phyloP scores from a whole-genome alignment of 1,140 invertebrate species.

The Saxidomus purpurata region DNA sequence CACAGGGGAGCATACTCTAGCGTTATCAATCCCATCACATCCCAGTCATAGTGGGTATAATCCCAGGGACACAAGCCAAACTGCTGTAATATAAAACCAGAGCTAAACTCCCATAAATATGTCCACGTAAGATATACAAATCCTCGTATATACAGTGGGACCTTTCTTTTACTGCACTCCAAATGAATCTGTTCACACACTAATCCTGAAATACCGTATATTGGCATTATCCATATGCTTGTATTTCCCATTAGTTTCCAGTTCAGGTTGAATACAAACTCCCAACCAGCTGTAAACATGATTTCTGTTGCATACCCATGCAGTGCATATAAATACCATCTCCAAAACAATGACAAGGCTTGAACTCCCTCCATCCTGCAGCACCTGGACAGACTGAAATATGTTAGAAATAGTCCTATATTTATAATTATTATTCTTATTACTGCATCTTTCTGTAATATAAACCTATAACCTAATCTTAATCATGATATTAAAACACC shows the following conservation, averaged over 20 bases:
- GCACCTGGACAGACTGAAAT: background rate
- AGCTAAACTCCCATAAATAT: slow-evolving; percentile 88
- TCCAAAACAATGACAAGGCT: slow-evolving; percentile 73
- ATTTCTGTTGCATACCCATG: slow-evolving; percentile 88
- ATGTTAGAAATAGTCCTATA: too few relatives aligned
- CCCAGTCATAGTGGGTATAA: slow-evolving; percentile 87
- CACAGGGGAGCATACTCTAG: slow-evolving; percentile 88
- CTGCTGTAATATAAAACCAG: slow-evolving; percentile 86
- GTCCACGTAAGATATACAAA: slow-evolving; percentile 87
- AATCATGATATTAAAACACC: too few relatives aligned
- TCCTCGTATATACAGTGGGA: slow-evolving; percentile 85
- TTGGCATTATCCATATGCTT: slow-evolving; percentile 87
- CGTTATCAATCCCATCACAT: slow-evolving; percentile 88
- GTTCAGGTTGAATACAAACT: slow-evolving; percentile 87
- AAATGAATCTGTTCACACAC: slow-evolving; percentile 86
- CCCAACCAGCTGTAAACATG: slow-evolving; percentile 88
- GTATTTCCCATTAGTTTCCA: slow-evolving; percentile 87
- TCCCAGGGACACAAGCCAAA: slow-evolving; percentile 88
- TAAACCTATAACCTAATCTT: too few relatives aligned
- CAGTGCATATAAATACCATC: slow-evolving; percentile 88
- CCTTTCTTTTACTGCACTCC: slow-evolving; percentile 73
- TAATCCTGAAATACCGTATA: slow-evolving; percentile 86
- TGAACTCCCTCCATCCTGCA: background rate
- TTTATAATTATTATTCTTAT: too few relatives aligned
- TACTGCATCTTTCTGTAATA: too few relatives aligned